Evolutionary conservation across 2,888 invertebrate genomes (phyloP), one percentile per base, ranked within the genome.

Genomic region (Argynnis bischoffii): DNA sequence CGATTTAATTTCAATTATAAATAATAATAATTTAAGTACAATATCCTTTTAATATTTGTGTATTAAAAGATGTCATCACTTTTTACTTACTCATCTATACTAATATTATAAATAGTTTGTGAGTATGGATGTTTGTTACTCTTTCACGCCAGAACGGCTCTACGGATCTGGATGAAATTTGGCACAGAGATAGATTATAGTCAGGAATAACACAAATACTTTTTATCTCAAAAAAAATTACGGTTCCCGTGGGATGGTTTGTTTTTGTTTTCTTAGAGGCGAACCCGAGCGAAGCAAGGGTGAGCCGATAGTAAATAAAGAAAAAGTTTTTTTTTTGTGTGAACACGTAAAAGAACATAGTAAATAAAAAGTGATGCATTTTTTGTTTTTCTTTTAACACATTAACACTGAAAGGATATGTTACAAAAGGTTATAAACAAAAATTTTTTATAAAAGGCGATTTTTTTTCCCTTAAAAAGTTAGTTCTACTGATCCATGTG

Each of bases 1-100:
- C 71, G 55, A 65, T 55, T 55, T 14, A 60, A 46, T 61, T 60
- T 64, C 4, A 41, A 47, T 41, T 59, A 41, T n/a, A 57, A 50
- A 54, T 56, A 50, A 54, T 56, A 50, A 18, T 18, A 63, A 47
- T 48, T 69, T 56, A 15, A 54, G 15, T 6, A 21, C 3, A 56
- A 16, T 63, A 51, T 55, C 51, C 50, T 66, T 53, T 55, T 53
- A 64, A 56, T 61, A 64, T 53, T 64, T 47, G 64, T 55, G 51
- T 55, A 15, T 51, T 51, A 35, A 61, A 63, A 51, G 47, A 18
- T 53, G 18, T 26, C 35, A 41, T 11, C 35, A 13, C 31, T 35
- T 46, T 14, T 60, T 13, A 41, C 5, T 47, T 48, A 46, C 31
- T 59, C 26, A 21, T 18, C 18, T 18, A 18, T 18, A 18, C 18